Percentiles rank a stretch among this genome's conserved stretches.
Evolutionary conservation across 92 coral and sea anemone species (phyloP).

Genomic region (Actinostola sp.): DNA sequence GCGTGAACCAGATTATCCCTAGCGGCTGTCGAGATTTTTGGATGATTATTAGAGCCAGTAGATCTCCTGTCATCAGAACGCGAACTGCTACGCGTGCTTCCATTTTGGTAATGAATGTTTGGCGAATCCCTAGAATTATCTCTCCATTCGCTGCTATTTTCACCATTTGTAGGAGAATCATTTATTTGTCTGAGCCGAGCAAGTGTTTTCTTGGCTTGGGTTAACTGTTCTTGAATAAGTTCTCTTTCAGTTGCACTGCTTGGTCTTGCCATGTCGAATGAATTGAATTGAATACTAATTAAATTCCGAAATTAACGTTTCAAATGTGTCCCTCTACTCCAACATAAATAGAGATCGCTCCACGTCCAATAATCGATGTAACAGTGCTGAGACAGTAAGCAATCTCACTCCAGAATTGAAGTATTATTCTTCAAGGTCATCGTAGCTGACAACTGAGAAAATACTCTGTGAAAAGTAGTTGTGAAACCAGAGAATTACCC

Average conservation of each 20-base stretch:
- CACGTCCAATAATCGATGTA: neutral
- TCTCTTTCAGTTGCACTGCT: conserved; percentile 59
- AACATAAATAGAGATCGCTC: too few species aligned
- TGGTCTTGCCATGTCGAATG: conserved; percentile 44
- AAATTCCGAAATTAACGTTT: neutral
- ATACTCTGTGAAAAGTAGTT: neutral
- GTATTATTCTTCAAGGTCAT: too few species aligned
- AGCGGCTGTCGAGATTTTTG: conserved; percentile 41
- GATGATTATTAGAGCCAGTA: neutral
- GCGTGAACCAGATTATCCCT: conserved; percentile 71
- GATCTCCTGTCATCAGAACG: conserved; percentile 17
- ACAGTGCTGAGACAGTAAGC: too few species aligned
- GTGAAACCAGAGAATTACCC: conserved; percentile 25
- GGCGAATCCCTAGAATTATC: conserved; percentile 29
- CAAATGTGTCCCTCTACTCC: neutral
- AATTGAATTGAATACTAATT: neutral
- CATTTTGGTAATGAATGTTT: neutral
- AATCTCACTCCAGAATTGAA: too few species aligned
- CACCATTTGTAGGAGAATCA: conserved; percentile 37
- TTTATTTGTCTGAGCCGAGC: conserved; percentile 58
- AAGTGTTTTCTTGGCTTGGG: conserved; percentile 74
- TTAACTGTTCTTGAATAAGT: conserved; percentile 69
- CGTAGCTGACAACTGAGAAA: too few species aligned
- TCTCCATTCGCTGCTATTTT: conserved; percentile 35
- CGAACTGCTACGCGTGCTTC: conserved; percentile 14